Evolutionary conservation across 2,113 vertebrate genomes (phyloP), one percentile per base, ranked within the genome.

Genomic region (Leucopternis melanops): DNA sequence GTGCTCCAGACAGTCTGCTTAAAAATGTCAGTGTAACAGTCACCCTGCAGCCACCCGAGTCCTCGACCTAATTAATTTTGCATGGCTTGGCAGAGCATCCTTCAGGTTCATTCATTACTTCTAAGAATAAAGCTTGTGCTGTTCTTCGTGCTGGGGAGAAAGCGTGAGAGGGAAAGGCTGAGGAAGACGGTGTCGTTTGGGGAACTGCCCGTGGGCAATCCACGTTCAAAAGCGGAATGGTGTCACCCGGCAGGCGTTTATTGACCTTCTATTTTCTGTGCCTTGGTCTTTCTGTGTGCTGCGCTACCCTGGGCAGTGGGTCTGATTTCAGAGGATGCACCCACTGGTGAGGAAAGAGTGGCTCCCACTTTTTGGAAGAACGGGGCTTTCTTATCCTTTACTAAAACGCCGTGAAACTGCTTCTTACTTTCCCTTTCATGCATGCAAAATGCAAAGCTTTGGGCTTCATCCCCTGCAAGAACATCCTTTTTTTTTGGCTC

Each of bases 61-160:
- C 84, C 74, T 96, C 45, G 50, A 92, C 81, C 88, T 91, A 87
- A 94, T 96, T 96, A 93, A 96, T 96, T 93, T 95, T 90, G 66
- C 73, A 70, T 75, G 86, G 73, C 80, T 96, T 66, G 20, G 29
- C 45, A 87, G 59, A 70, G 38, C 25, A 86, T 86, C 73, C 73
- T 77, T 87, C 31, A n/a, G 26, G 65, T 84, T 95, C 90, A 84
- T 92, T 95, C 94, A 86, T 87, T 63, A 72, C 79, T 91, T 86
- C 61, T 62, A 85, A 89, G 78, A 95, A 80, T 25, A 88, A 90
- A 88, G 44, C 82, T 81, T 34, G 85, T 40, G 22, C n/a, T 74
- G 27, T n/a, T 75, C 31, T 58, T 44, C 4, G 5, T 79, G 85
- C 52, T 36, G 57, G 9, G 31, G 57, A 85, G 50, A 62, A 69